These are phyloP conservation scores for Trilocha varians DNA, from an alignment of 2,888 invertebrate species.

Conservation along the genomic window DNA sequence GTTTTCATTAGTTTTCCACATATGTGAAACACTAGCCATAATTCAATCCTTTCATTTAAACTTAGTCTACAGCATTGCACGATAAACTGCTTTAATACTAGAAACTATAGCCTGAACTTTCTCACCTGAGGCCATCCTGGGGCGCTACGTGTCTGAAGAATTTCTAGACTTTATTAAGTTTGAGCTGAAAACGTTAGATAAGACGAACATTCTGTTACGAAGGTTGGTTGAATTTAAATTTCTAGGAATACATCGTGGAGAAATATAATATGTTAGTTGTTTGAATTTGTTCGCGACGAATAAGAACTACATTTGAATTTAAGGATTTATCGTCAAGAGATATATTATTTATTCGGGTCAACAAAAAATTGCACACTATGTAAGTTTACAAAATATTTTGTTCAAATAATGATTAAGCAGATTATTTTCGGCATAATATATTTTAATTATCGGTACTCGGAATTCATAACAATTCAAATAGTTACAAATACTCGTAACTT, in stretches of 20 bases:
- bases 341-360: no score
- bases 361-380: no score
- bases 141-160: neutral
- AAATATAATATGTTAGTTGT: neutral
- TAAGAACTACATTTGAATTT: no score
- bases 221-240: neutral
- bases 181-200: neutral
- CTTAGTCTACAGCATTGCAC: neutral
- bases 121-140: neutral
- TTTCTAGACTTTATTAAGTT: neutral
- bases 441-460: no score
- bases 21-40: neutral
- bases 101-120: neutral
- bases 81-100: neutral
- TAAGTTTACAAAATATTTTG: no score
- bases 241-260: neutral
- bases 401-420: no score
- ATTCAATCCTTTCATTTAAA: neutral
- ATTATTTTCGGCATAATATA: no score
- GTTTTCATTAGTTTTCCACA: neutral
- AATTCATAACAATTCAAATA: no score
- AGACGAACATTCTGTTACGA: neutral
- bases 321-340: no score
- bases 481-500: no score
- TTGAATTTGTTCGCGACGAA: no score